These are phyloP conservation scores for Drosophila mayaguana DNA, from an alignment of 2,888 invertebrate species.

Conservation along the genomic window DNA sequence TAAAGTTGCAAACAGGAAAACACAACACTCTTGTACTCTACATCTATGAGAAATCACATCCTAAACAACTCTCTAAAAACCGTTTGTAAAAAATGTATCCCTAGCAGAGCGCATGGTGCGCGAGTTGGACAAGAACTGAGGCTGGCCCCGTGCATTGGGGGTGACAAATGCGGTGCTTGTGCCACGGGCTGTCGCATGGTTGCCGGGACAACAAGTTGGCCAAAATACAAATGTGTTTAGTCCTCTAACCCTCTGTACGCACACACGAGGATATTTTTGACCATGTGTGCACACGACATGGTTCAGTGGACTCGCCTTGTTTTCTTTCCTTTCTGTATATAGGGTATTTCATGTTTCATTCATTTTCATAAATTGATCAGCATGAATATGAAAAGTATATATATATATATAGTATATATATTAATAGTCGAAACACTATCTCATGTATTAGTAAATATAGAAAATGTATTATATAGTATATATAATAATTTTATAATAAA, in stretches of 20 bases:
- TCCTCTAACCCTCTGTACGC: conserved; percentile 49
- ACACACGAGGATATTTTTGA: conserved; percentile 8
- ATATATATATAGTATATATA: no score
- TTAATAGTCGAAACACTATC: no score
- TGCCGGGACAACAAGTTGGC: conserved; percentile 71
- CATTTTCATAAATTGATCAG: background rate
- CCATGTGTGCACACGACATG: conserved; percentile 53
- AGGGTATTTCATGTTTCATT: background rate
- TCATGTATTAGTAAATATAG: no score
- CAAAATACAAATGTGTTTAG: conserved; percentile 60
- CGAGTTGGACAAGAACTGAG: conserved; percentile 63
- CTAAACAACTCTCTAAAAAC: conserved; percentile 15
- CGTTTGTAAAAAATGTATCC: conserved; percentile 16
- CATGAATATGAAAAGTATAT: background rate
- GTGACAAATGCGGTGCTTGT: conserved; percentile 58
- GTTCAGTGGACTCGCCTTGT: conserved; percentile 38
- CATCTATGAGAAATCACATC: conserved; percentile 66
- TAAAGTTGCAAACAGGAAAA: conserved; percentile 48
- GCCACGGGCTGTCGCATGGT: conserved; percentile 40
- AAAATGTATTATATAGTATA: no score
- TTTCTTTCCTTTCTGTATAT: background rate
- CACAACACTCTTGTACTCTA: conserved; percentile 29
- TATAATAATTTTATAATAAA: no score
- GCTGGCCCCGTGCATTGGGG: conserved; percentile 52
- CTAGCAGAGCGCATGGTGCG: conserved; percentile 30